Base-by-base conservation (phyloP, 1,140 invertebrate species). In the Dolichoris vasculosae region DNA sequence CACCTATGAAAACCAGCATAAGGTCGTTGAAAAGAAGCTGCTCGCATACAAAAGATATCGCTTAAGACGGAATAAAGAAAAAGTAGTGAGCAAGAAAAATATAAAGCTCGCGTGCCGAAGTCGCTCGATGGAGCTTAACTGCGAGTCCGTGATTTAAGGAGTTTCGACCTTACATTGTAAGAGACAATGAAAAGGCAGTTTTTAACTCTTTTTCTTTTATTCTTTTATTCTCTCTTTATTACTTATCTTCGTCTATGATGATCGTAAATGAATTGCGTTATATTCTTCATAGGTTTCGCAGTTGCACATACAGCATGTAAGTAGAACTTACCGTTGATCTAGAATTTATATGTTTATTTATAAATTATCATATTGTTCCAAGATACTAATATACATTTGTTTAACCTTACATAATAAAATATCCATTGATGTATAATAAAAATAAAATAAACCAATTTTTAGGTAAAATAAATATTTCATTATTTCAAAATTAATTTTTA, bases 71-170 rank as follows among this genome's bases (percentile, higher is more conserved):
- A 7, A 40, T 30, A 23, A 23, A 46, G 23, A 23, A n/a, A n/a
- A 40, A 43, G 35, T 46, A 71, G 13, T 7, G 20, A 38, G 20
- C 86, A 85, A 78, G 63, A 67, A 38, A 20, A 76, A 79, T 78
- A 75, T 85, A n/a, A n/a, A n/a, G n/a, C n/a, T 40, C 67, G 64
- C 77, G 20, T 67, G 63, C 38, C 59, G 59, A 79, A 87, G 30
- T 76, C 86, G 86, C 83, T 88, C 85, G 85, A 89, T 88, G 85
- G 71, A 85, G 83, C 87, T 89, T 87, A 89, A 83, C 87, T 84
- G 83, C 87, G 83, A 87, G 87, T 23, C 82, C 73, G 83, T 87
- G 87, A 88, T 89, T 89, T 87, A 87, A 88, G 87, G 85, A 88
- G 85, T 89, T 89, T 89, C 86, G 81, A 81, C 40, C 79, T 71